Percentiles rank a stretch among this genome's conserved stretches.
Evolutionary conservation across 2,888 invertebrate genomes (phyloP).

Genomic region (Mesopsocus fuscifrons): DNA sequence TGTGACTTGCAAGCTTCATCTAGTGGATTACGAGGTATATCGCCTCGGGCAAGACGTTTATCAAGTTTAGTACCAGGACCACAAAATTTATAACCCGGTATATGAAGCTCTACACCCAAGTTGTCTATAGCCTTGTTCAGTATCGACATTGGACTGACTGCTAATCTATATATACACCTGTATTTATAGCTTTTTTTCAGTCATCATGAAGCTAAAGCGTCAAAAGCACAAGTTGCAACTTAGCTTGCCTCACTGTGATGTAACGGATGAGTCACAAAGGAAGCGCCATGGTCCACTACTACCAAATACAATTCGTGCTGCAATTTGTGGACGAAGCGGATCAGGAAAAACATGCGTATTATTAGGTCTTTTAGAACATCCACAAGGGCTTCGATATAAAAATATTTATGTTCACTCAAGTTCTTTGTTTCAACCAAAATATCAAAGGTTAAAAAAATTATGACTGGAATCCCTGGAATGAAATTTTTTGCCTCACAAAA

Average conservation of each 20-base stretch:
- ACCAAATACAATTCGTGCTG: conserved; percentile 18
- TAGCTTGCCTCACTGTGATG: background rate
- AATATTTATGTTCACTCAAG: conserved; percentile 17
- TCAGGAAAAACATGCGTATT: conserved; percentile 18
- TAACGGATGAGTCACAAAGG: no score
- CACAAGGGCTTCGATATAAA: conserved; percentile 15
- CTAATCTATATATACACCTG: background rate
- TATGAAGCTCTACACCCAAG: background rate
- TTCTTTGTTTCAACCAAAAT: conserved; percentile 19
- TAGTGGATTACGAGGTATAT: conserved; percentile 21
- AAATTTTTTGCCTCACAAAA: conserved; percentile 8
- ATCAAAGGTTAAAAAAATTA: conserved; percentile 16
- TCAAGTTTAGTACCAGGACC: conserved; percentile 13
- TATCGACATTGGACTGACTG: background rate
- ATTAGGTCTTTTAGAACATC: conserved; percentile 14
- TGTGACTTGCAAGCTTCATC: conserved; percentile 21
- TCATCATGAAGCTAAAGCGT: background rate
- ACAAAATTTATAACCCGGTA: conserved; percentile 9
- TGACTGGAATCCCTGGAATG: conserved; percentile 17
- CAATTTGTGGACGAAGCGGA: conserved; percentile 15
- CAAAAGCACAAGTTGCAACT: background rate
- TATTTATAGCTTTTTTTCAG: background rate
- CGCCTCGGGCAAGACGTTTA: conserved; percentile 19
- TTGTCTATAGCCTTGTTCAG: background rate
- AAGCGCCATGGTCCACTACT: conserved; percentile 19